A percentile compares a stretch with the other conserved stretches of the same genome.
Evolutionary conservation across 2,888 invertebrate genomes (phyloP).

Genomic region (Spicauda simplicius): DNA sequence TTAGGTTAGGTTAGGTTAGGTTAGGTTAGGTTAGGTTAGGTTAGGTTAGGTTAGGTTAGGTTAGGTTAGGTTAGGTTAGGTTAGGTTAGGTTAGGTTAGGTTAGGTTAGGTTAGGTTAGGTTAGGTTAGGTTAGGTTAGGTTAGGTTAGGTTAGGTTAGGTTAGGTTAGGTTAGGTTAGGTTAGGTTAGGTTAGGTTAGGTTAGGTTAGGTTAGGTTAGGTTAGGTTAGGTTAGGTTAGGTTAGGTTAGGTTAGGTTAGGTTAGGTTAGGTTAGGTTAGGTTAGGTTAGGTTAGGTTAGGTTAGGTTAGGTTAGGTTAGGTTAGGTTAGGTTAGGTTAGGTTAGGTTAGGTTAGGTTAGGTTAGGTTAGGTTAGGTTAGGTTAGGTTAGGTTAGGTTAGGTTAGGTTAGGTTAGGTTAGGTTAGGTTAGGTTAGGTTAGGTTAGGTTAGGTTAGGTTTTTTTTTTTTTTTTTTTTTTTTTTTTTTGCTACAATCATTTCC

Average conservation of each 20-base stretch:
- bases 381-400: constrained; percentile 40
- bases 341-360: constrained; percentile 41
- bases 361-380: constrained; percentile 40
- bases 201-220: constrained; percentile 34
- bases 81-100: constrained; percentile 22
- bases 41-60: constrained; percentile 39
- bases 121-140: constrained; percentile 38
- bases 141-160: constrained; percentile 40
- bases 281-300: constrained; percentile 38
- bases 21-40: constrained; percentile 40
- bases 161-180: constrained; percentile 41
- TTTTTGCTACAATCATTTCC: constrained; percentile 15
- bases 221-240: constrained; percentile 24
- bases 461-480: too few relatives aligned
- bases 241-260: constrained; percentile 27
- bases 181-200: constrained; percentile 40
- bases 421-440: too few relatives aligned
- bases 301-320: constrained; percentile 37
- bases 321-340: constrained; percentile 40
- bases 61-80: constrained; percentile 38
- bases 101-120: constrained; percentile 36
- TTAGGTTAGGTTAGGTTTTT: too few relatives aligned
- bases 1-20: constrained; percentile 40
- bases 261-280: constrained; percentile 35
- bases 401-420: constrained; percentile 41